A percentile compares a stretch with the other conserved stretches of the same genome.
These are phyloP conservation scores for Eristalinus aeneus DNA, from an alignment of 2,888 invertebrate genomes.

Conservation along the genomic window DNA sequence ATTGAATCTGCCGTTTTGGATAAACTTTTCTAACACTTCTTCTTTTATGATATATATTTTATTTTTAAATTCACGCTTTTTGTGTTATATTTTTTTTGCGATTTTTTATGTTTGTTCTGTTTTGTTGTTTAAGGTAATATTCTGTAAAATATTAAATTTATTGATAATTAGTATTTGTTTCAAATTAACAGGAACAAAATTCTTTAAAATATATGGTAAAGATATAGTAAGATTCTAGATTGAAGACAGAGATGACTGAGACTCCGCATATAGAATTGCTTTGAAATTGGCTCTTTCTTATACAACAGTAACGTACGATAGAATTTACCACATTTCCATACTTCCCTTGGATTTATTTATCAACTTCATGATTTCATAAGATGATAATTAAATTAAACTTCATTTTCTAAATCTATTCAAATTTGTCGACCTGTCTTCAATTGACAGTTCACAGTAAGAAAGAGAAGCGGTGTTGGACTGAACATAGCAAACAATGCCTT, in stretches of 20 bases:
- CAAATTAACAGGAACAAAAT: background rate
- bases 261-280: background rate
- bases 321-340: too few species aligned
- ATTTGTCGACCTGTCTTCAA: too few species aligned
- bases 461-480: too few species aligned
- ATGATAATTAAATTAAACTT: too few species aligned
- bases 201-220: background rate
- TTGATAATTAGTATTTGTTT: background rate
- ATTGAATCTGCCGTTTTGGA: conserved; percentile 66
- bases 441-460: too few species aligned
- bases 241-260: background rate
- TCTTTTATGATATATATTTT: background rate
- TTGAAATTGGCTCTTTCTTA: background rate
- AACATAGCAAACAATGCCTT: too few species aligned
- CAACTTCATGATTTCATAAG: too few species aligned
- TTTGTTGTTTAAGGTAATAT: conserved; percentile 19
- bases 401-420: too few species aligned
- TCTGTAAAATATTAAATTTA: conserved; percentile 16
- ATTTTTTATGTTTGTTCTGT: background rate
- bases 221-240: too few species aligned
- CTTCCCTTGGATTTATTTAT: too few species aligned
- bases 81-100: conserved; percentile 52
- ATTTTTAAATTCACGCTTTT: background rate
- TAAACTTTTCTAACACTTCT: conserved; percentile 16
- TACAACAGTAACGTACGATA: background rate